These are phyloP conservation scores for Camelus dromedarius DNA, from an alignment of 2,113 vertebrate genomes.

Conservation along the genomic window DNA sequence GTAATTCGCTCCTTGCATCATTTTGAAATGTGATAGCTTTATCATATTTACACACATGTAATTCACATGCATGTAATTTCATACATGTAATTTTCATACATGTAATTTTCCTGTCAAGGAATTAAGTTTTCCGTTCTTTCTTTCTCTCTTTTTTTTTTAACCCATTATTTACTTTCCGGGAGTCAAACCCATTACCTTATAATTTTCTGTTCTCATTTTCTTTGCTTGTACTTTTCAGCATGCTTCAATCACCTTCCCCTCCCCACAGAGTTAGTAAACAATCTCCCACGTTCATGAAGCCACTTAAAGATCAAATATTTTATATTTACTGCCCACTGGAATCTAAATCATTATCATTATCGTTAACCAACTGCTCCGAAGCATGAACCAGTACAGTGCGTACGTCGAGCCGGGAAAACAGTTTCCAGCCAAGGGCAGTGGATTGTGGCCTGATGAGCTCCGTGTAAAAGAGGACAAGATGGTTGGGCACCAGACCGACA, in stretches of 20 bases:
- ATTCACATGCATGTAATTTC: too few species aligned
- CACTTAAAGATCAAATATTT: slow-evolving; percentile 69
- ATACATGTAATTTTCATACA: neutral
- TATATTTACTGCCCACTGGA: slow-evolving; percentile 72
- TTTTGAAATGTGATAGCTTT: neutral
- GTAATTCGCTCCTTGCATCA: neutral
- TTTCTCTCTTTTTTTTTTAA: neutral
- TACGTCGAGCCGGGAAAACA: neutral
- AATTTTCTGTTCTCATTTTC: slow-evolving; percentile 26
- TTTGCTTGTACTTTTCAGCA: slow-evolving; percentile 28
- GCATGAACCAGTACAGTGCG: slow-evolving; percentile 18
- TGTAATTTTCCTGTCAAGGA: neutral
- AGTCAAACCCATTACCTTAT: neutral
- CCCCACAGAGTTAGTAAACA: slow-evolving; percentile 40
- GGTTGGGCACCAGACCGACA: neutral
- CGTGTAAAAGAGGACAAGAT: neutral
- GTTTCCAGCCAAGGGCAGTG: neutral
- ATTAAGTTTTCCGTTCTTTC: neutral
- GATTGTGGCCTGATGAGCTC: neutral
- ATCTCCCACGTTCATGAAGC: slow-evolving; percentile 50
- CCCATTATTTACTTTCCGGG: neutral
- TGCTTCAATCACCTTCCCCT: neutral
- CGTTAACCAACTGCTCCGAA: slow-evolving; percentile 74
- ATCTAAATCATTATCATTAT: slow-evolving; percentile 78
- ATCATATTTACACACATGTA: neutral